Evolutionary conservation across 92 coral and sea anemone genomes (phyloP), one percentile per base, ranked within the genome.

Genomic region (Diadumene lineata): DNA sequence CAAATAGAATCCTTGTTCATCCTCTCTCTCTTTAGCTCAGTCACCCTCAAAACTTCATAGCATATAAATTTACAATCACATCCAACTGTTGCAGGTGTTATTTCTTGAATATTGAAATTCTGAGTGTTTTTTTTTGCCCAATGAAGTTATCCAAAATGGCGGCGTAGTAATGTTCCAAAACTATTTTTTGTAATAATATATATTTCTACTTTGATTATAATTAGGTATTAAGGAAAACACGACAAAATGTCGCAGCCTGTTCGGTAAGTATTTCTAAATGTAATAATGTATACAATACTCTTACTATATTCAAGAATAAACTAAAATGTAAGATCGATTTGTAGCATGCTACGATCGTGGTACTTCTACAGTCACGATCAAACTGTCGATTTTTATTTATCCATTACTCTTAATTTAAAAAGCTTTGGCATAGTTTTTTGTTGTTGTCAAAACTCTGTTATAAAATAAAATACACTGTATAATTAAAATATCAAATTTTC

Each of bases 171-270:
- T n/a, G n/a, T n/a, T n/a, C n/a, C n/a, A n/a, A n/a, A n/a, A n/a
- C n/a, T 9, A 22, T 25, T 43, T 24, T 23, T 25, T 33, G 34
- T 44, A 57, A 31, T 58, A 38, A 64, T 8, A 27, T 26, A 43
- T 38, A 11, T 57, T 72, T 48, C 28, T 30, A 33, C 56, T 57
- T 44, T 68, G 30, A 53, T 53, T 53, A 3, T 16, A 21, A 21
- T 75, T 6, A 64, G 79, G 55, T 73, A 76, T 60, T 80, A 57
- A 72, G 77, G 77, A 72, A 74, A 81, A 84, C 77, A 69, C 64
- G 51, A 33, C 34, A 85, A 72, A 53, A 93, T 93, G 98, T 85
- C 98, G 46, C 97, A 90, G 87, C 92, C 97, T 55, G 86, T 88
- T 33, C 89, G 98, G 98, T 93, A 73, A 72, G 65, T 18, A n/a